A percentile compares a stretch with the other conserved stretches of the same genome.
phyloP scores from a whole-genome alignment of 1,140 invertebrate species.

The Halesus radiatus region DNA sequence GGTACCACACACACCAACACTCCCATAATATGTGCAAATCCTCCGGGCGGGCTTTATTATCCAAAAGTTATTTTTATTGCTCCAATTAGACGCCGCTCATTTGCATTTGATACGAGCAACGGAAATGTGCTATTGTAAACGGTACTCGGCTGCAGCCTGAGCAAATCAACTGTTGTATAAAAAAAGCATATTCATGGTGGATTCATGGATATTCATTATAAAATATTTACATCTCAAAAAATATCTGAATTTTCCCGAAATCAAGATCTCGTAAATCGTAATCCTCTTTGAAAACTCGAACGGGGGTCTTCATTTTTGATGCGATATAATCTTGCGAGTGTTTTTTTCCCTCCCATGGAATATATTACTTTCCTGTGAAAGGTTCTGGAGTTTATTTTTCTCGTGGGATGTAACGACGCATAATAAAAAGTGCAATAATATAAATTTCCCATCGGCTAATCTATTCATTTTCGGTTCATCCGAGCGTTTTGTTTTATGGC shows the following conservation, averaged over 20 bases:
- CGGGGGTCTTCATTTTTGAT: not conserved
- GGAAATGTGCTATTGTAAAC: slow-evolving; percentile 11
- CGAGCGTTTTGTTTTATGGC: slow-evolving; percentile 5
- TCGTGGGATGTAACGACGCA: no score
- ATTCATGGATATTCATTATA: no score
- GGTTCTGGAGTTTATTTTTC: not conserved
- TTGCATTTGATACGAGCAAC: slow-evolving; percentile 30
- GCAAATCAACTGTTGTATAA: no score
- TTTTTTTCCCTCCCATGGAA: not conserved
- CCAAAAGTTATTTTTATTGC: slow-evolving; percentile 38
- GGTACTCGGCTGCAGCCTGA: not conserved
- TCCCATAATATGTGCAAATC: not conserved
- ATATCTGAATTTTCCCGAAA: no score
- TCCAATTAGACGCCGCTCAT: slow-evolving; percentile 35
- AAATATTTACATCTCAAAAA: no score
- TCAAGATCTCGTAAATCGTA: no score
- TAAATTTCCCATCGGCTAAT: not conserved
- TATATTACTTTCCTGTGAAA: slow-evolving; percentile 1
- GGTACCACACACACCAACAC: not conserved
- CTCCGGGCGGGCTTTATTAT: slow-evolving; percentile 25
- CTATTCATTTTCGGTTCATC: not conserved
- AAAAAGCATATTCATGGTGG: no score
- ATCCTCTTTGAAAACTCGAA: no score
- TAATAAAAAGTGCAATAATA: not conserved
- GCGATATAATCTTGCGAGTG: slow-evolving; percentile 8